phyloP scores from a whole-genome alignment of 1,140 invertebrate species.

The Campoletis sonorensis region DNA sequence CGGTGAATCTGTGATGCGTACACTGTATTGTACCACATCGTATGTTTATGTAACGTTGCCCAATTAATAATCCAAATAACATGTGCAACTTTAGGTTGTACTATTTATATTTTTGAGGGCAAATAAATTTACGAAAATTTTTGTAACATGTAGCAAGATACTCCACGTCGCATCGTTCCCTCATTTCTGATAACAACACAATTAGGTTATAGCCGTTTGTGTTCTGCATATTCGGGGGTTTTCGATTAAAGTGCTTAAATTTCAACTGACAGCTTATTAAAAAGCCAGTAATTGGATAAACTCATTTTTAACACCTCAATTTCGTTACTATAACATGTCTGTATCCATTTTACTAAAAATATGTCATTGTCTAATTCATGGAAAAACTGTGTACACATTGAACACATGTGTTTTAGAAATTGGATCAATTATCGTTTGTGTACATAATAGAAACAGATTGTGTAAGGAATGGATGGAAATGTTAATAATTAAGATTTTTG shows the following conservation, averaged over 20 bases:
- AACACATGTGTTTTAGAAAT: no score
- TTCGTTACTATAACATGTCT: not conserved
- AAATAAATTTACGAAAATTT: slow-evolving; percentile 7
- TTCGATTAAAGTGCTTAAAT: not conserved
- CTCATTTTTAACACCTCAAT: not conserved
- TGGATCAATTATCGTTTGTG: no score
- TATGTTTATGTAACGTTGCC: slow-evolving; percentile 50
- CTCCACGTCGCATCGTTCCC: not conserved
- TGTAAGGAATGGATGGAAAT: no score
- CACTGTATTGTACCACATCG: slow-evolving; percentile 25
- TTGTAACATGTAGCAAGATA: slow-evolving; percentile 19
- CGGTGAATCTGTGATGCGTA: not conserved
- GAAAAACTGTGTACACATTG: not conserved
- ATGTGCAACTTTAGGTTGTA: slow-evolving; percentile 39
- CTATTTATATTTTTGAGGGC: slow-evolving; percentile 49
- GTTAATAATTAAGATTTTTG: no score
- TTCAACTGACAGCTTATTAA: not conserved
- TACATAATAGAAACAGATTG: no score
- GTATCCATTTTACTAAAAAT: slow-evolving; percentile 1
- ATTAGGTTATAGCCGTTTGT: slow-evolving; percentile 25
- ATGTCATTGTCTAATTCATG: not conserved
- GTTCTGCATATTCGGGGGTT: not conserved
- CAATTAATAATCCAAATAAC: not conserved
- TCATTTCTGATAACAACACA: not conserved
- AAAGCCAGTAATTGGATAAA: not conserved